A percentile compares a stretch with the other conserved stretches of the same genome.
Conservation (phyloP, 2,797 vertebrate genomes). For the Pseudochirops cupreus region DNA sequence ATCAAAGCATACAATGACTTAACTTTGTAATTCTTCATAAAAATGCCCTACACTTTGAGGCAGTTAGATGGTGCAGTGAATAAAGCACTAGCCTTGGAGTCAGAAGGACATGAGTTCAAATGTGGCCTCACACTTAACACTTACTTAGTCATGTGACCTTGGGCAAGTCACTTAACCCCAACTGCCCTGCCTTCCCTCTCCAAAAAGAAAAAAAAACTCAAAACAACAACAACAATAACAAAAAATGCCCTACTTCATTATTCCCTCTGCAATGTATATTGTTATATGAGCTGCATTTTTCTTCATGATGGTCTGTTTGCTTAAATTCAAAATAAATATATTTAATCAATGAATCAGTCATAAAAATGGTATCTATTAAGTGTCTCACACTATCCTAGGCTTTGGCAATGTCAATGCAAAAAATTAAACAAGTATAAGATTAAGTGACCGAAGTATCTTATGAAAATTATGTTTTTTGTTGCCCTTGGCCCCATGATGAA, state of each 20-base stretch:
- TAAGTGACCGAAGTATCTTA: neutral
- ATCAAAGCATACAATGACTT: neutral
- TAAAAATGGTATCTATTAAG: neutral
- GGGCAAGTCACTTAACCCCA: too few relatives aligned
- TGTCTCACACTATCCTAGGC: neutral
- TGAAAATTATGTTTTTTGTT: neutral
- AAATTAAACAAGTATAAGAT: neutral
- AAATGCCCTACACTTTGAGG: neutral
- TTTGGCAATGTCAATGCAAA: neutral
- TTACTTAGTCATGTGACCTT: too few relatives aligned
- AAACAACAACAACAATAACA: neutral
- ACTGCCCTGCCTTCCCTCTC: too few relatives aligned
- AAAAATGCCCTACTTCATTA: neutral
- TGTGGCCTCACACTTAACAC: too few relatives aligned
- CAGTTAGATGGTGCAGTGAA: too few relatives aligned
- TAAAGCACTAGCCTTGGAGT: too few relatives aligned
- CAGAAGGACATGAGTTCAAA: too few relatives aligned
- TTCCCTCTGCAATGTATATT: neutral
- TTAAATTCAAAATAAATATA: neutral
- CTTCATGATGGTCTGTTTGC: neutral
- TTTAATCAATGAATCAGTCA: neutral
- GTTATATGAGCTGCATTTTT: neutral
- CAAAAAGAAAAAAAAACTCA: too few relatives aligned
- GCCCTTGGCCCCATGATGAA: neutral
- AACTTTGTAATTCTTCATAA: neutral